Base-by-base conservation (phyloP, 2,113 vertebrate genomes). In the Sula dactylatra region DNA sequence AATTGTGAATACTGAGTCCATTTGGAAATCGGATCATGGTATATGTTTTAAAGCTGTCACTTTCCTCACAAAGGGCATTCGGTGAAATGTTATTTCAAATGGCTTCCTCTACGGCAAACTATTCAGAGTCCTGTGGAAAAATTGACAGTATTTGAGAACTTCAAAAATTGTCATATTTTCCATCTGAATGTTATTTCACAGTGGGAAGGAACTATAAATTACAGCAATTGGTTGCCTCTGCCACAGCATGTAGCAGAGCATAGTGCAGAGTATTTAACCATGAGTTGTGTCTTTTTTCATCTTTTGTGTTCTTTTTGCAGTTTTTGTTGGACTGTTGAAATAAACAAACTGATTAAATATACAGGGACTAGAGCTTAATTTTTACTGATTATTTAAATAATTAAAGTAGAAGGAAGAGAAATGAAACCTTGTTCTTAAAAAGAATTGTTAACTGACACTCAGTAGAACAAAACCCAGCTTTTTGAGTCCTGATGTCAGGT, bases 151-250 rank as follows among this genome's bases (percentile, higher is more conserved):
- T 36, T 93, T 87, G 83, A 89, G 52, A 91, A 84, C 62, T 76
- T n/a, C 2, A 14, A 85, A 89, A 95, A 64, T 56, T 87, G 78
- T 87, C 73, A 72, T 72, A 59, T 93, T 93, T 94, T 93, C 84
- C 70, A 85, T 91, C 62, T 80, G 36, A 94, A 87, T 88, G 66
- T 69, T 87, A 82, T 76, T 86, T 94, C 91, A 89, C 84, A 93
- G 93, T 72, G n/a, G 78, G 92, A 85, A 94, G 72, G 47, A 92
- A 69, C 61, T 49, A 78, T 78, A 85, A 94, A 94, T 95, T 79
- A 86, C 13, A 94, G 76, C 83, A 91, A 91, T 95, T 73, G 64
- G 72, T 81, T 94, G 59, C 49, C 73, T 89, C 69, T 79, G 29
- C 56, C 92, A 56, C 91, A 91, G 86, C 88, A 79, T 79, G 83